Conservation (phyloP, 2,797 vertebrate genomes). For the Amblyraja radiata region DNA sequence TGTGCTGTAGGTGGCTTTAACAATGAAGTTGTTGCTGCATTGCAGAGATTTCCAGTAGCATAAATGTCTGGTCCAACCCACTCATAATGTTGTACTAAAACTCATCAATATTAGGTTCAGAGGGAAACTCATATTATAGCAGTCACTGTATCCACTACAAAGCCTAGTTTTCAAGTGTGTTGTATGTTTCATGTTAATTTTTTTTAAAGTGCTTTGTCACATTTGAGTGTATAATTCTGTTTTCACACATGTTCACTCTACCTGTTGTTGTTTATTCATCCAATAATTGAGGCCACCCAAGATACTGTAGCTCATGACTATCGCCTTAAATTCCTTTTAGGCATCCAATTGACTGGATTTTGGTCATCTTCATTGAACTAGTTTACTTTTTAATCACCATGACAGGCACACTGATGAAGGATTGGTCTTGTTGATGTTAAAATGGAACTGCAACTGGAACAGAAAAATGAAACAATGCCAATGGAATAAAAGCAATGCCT, state of each 20-base stretch:
- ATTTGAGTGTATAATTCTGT: neutral
- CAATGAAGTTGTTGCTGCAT: conserved; percentile 32
- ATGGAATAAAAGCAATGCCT: too few relatives aligned
- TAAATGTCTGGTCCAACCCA: neutral
- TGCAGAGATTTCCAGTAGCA: conserved; percentile 13
- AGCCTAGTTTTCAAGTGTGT: neutral
- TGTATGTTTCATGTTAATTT: conserved; percentile 1
- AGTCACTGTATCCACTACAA: neutral
- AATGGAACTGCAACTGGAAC: too few relatives aligned
- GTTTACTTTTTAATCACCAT: neutral
- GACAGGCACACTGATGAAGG: neutral
- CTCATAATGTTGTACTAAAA: neutral
- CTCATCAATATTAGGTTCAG: conserved; percentile 13
- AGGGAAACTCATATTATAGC: neutral
- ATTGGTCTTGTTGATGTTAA: neutral
- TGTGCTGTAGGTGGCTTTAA: neutral
- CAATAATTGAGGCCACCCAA: neutral
- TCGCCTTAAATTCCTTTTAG: neutral
- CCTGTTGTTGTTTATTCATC: neutral
- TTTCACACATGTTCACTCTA: neutral
- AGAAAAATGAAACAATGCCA: too few relatives aligned
- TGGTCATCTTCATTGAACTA: neutral
- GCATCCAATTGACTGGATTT: neutral
- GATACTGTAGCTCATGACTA: neutral
- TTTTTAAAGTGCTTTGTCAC: neutral